Evolutionary conservation across 2,113 vertebrate genomes (phyloP).

Genomic region (Bujurquina vittata): DNA sequence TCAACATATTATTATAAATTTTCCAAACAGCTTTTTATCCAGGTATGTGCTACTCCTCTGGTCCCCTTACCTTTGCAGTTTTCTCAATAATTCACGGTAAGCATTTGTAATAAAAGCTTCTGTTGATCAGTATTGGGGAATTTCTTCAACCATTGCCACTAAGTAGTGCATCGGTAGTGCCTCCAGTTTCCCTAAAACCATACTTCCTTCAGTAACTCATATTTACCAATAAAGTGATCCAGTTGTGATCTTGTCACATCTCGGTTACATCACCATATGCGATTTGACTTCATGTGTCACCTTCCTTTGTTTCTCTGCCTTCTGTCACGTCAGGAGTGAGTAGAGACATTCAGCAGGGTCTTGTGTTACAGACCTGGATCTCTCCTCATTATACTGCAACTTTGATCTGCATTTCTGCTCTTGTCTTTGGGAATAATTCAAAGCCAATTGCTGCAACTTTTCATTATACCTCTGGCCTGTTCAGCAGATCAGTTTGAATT

Average conservation of each 20-base stretch:
- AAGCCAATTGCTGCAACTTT: not conserved
- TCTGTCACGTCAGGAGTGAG: not conserved
- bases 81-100: constrained; percentile 4
- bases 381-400: not conserved
- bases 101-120: not conserved
- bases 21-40: not conserved
- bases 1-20: not conserved
- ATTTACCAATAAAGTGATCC: constrained; percentile 2
- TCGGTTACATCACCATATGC: not conserved
- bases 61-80: not conserved
- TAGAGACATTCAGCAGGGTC: not conserved
- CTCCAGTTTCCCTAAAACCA: not conserved
- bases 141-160: not conserved
- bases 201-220: not conserved
- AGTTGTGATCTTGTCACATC: not conserved
- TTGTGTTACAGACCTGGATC: not conserved
- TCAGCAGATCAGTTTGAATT: constrained; percentile 4
- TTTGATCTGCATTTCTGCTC: constrained; percentile 27
- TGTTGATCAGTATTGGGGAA: not conserved
- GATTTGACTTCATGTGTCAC: not conserved
- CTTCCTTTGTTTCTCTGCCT: not conserved
- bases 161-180: not conserved
- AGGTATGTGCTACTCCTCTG: not conserved
- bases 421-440: constrained; percentile 33
- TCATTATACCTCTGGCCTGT: constrained; percentile 7